Percentiles rank a stretch among this genome's conserved stretches.
phyloP scores from a whole-genome alignment of 2,888 invertebrate species.

The Folsomia candida region DNA sequence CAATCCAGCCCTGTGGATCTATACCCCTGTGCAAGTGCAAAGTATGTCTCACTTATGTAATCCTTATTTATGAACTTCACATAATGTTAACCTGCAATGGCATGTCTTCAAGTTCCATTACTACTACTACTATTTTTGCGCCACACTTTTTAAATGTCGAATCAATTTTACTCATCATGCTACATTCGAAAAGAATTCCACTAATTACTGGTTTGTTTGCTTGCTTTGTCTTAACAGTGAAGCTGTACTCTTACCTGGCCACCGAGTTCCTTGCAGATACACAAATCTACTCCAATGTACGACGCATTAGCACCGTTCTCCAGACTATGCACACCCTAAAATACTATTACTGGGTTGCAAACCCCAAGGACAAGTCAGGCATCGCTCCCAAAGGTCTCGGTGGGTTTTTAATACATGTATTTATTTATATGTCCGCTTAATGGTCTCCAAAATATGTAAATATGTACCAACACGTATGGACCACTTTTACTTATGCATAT shows the following conservation, averaged over 20 bases:
- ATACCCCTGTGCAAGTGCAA: conserved; percentile 93
- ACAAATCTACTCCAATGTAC: conserved; percentile 93
- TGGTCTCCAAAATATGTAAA: too few species aligned
- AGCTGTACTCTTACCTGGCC: conserved; percentile 94
- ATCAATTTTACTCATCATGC: too few species aligned
- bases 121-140: too few species aligned
- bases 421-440: not conserved
- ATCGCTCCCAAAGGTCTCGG: conserved; percentile 93
- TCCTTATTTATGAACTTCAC: too few species aligned
- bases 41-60: too few species aligned
- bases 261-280: conserved; percentile 98
- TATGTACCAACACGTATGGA: too few species aligned
- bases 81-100: too few species aligned
- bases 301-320: conserved; percentile 92
- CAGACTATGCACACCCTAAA: conserved; percentile 98
- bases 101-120: too few species aligned
- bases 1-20: conserved; percentile 99
- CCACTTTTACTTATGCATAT: not conserved
- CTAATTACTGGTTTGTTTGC: too few species aligned
- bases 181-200: too few species aligned
- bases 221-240: too few species aligned
- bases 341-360: conserved; percentile 98
- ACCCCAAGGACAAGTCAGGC: conserved; percentile 91
- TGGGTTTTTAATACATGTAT: conserved; percentile 58
- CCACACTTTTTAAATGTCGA: too few species aligned